Evolutionary conservation across 2,888 invertebrate species (phyloP).

Genomic region (Pseudanteris insignis): DNA sequence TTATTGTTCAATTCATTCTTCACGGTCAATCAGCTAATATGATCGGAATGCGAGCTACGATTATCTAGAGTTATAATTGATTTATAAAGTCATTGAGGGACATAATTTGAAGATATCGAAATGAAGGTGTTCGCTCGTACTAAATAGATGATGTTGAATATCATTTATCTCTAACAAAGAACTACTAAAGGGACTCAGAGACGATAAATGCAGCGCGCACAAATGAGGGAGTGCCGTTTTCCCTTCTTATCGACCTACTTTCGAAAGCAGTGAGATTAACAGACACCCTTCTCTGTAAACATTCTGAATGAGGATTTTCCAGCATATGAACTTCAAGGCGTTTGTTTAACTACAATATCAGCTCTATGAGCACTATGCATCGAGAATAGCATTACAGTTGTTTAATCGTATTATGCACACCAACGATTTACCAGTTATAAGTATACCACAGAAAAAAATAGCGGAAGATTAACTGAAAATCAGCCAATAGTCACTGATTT

Average conservation of each 20-base stretch:
- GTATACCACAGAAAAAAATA: too few relatives aligned
- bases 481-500: too few relatives aligned
- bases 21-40: too few relatives aligned
- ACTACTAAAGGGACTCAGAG: neutral
- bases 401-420: slow-evolving; percentile 14
- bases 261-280: slow-evolving; percentile 57
- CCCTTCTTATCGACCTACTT: slow-evolving; percentile 61
- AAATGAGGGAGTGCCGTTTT: slow-evolving; percentile 29
- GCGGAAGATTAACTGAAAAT: neutral
- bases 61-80: too few relatives aligned
- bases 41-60: too few relatives aligned
- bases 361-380: neutral
- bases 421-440: too few relatives aligned
- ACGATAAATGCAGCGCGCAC: slow-evolving; percentile 34
- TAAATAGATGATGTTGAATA: too few relatives aligned
- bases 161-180: too few relatives aligned
- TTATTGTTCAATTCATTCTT: too few relatives aligned
- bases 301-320: slow-evolving; percentile 54
- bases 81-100: too few relatives aligned
- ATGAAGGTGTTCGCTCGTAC: too few relatives aligned
- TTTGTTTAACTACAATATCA: slow-evolving; percentile 38
- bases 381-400: slow-evolving; percentile 14
- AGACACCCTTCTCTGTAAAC: slow-evolving; percentile 50
- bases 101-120: too few relatives aligned
- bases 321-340: slow-evolving; percentile 49